Evolutionary conservation across 2,797 vertebrate genomes (phyloP).

Genomic region (Lithobates sylvaticus): DNA sequence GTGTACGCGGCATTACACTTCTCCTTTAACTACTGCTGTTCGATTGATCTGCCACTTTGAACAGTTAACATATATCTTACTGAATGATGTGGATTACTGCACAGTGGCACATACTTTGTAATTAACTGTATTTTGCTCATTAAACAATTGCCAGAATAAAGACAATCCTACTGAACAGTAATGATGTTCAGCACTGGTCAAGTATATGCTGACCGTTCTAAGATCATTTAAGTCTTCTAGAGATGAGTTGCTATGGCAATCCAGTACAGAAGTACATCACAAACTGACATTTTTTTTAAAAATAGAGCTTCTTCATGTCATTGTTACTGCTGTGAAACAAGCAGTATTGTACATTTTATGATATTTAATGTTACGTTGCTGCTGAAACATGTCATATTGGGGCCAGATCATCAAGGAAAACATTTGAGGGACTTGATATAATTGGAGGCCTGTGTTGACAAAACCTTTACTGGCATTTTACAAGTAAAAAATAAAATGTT

Average conservation of each 20-base stretch:
- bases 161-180: background rate
- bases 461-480: background rate
- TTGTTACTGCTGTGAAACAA: background rate
- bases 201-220: constrained; percentile 15
- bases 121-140: background rate
- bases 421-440: background rate
- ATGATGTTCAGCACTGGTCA: background rate
- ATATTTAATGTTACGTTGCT: background rate
- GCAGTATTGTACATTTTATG: constrained; percentile 8
- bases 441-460: constrained; percentile 13
- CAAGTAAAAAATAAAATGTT: background rate
- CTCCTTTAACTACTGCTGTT: background rate
- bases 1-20: too few relatives aligned
- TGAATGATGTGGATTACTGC: background rate
- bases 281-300: constrained; percentile 27
- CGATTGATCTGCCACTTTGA: background rate
- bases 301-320: constrained; percentile 44
- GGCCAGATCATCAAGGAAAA: background rate
- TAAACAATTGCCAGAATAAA: background rate
- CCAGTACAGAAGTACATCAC: background rate
- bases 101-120: background rate
- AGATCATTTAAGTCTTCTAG: background rate
- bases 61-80: background rate
- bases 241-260: constrained; percentile 27
- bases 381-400: constrained; percentile 4